Conservation (phyloP, 2,113 vertebrate genomes). For the Montifringilla adamsi region DNA sequence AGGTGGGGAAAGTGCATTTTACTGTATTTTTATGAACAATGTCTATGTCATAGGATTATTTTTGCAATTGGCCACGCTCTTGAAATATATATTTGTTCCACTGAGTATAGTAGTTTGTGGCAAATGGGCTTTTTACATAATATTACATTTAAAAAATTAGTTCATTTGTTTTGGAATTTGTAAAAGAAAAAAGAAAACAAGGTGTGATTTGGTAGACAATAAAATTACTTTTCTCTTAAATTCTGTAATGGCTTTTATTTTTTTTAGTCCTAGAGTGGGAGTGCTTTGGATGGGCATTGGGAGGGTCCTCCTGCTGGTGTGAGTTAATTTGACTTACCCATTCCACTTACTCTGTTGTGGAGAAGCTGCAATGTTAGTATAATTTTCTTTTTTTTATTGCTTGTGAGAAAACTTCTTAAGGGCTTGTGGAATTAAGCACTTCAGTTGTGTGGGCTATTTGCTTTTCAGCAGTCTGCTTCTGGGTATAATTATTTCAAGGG, state of each 20-base stretch:
- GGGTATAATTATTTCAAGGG: neutral
- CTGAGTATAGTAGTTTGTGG: slow-evolving; percentile 9
- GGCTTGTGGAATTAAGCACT: neutral
- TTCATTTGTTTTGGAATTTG: neutral
- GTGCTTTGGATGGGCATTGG: neutral
- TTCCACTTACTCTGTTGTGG: neutral
- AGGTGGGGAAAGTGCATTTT: slow-evolving; percentile 78
- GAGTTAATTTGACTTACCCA: neutral
- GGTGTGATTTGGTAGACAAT: slow-evolving; percentile 40
- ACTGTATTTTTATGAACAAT: slow-evolving; percentile 77
- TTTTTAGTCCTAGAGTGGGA: neutral
- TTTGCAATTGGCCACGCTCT: neutral
- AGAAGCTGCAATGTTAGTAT: neutral
- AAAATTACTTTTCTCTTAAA: slow-evolving; percentile 48
- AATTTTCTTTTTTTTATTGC: neutral
- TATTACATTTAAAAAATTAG: neutral
- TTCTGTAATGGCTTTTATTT: neutral
- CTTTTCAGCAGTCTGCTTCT: neutral
- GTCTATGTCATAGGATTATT: slow-evolving; percentile 67
- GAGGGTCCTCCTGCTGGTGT: neutral
- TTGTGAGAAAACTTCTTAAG: neutral
- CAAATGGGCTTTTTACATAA: slow-evolving; percentile 3
- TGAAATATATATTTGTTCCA: slow-evolving; percentile 47
- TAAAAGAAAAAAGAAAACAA: neutral
- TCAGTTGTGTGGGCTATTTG: neutral